Base-by-base conservation (phyloP, 2,113 vertebrate genomes). In the Semicossyphus pulcher region DNA sequence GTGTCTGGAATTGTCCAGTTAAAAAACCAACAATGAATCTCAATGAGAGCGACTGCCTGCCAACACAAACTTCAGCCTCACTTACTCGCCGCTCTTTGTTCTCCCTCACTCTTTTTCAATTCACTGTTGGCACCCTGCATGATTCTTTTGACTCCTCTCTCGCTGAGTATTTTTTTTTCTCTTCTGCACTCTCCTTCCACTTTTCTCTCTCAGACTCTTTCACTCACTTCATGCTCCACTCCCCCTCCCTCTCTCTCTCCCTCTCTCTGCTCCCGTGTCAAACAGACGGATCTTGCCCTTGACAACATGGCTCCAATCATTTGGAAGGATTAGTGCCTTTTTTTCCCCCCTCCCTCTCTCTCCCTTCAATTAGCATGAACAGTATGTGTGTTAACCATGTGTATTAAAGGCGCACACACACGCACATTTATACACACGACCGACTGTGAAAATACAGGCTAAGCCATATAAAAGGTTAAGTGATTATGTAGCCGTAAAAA, bases 251-350 rank as follows among this genome's bases (percentile, higher is more conserved):
- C 23, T 29, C 66, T 39, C 15, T 37, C 32, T 54, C 26, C 39
- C 39, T 44, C 20, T 48, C 42, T 39, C 41, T 36, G 21, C 71
- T 72, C 37, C 56, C 48, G 42, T 83, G 70, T 87, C 76, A 57
- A 49, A 83, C 82, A 71, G 86, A 77, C 60, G 28, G 81, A 77
- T 91, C 76, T 86, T 58, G 58, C 77, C 83, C 85, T 89, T 87
- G 84, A 89, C 83, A 87, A 87, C 84, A 81, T 76, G 71, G 79
- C 80, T 85, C 78, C 86, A 78, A 64, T 89, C 82, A 81, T 80
- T 86, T 80, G 76, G 66, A 82, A 81, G 77, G 78, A 85, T 89
- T 91, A 82, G 67, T 28, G 53, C 67, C 26, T 68, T 57, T 64
- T 59, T 44, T 36, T 26, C 23, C 7, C 10, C 16, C 34, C 25